Percentiles rank a stretch among this genome's conserved stretches.
These are phyloP conservation scores for Euproctis similis DNA, from an alignment of 2,888 invertebrate species.

Conservation along the genomic window DNA sequence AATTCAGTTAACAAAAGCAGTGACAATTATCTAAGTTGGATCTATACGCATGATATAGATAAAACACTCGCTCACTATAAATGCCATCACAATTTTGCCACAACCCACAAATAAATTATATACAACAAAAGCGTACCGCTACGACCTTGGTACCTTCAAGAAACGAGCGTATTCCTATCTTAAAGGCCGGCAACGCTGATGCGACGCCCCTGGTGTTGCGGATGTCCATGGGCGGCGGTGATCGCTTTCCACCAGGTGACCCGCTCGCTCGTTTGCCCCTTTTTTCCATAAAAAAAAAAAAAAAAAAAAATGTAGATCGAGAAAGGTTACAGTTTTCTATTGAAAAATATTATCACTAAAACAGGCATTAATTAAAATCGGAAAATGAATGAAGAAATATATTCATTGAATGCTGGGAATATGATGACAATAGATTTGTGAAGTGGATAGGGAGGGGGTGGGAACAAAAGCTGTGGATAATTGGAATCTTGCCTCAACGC, in stretches of 20 bases:
- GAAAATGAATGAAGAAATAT: conserved; percentile 29
- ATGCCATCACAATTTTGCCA: conserved; percentile 15
- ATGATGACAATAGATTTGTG: conserved; percentile 24
- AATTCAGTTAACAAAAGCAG: conserved; percentile 1
- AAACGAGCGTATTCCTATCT: too few relatives aligned
- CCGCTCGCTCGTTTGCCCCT: too few relatives aligned
- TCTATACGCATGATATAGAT: conserved; percentile 7
- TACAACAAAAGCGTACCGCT: too few relatives aligned
- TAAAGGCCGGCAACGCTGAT: too few relatives aligned
- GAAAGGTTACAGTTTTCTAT: conserved; percentile 23
- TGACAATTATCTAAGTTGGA: not conserved
- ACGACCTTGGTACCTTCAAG: too few relatives aligned
- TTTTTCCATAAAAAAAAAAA: too few relatives aligned
- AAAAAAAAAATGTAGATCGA: conserved; percentile 17
- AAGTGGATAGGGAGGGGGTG: conserved; percentile 11
- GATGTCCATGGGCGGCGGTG: too few relatives aligned
- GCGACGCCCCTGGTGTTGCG: too few relatives aligned
- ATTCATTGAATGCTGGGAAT: conserved; percentile 24
- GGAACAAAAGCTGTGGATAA: conserved; percentile 31
- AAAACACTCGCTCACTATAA: conserved; percentile 12
- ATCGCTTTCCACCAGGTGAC: too few relatives aligned
- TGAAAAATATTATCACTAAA: conserved; percentile 23
- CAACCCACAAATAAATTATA: conserved; percentile 25
- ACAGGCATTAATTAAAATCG: conserved; percentile 29
- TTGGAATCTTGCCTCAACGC: conserved; percentile 29